Conservation (phyloP, 2,797 vertebrate genomes). For the Mormyrops boulengeri region DNA sequence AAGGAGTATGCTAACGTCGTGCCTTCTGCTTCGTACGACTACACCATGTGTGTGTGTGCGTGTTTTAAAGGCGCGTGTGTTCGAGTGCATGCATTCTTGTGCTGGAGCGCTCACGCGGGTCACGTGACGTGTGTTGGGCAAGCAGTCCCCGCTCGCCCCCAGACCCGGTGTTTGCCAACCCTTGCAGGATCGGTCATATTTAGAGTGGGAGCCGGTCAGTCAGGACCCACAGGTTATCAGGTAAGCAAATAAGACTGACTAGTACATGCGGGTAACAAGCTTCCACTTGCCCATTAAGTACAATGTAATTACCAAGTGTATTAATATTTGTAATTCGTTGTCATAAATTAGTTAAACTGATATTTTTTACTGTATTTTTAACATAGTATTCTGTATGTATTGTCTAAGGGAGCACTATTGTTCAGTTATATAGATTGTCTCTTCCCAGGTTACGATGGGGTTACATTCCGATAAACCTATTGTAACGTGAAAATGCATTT, state of each 20-base stretch:
- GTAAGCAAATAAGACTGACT: slow-evolving; percentile 20
- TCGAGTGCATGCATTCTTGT: neutral
- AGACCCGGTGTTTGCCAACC: neutral
- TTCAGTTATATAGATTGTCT: neutral
- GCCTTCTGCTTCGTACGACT: neutral
- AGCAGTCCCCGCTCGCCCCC: neutral
- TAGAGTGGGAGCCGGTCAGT: slow-evolving; percentile 5
- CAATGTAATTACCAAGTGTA: neutral
- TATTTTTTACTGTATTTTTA: neutral
- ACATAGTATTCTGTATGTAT: neutral
- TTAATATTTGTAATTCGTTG: neutral
- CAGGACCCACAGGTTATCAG: slow-evolving; percentile 6
- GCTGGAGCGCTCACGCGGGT: neutral
- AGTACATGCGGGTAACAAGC: neutral
- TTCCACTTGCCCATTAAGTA: neutral
- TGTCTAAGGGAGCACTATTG: neutral
- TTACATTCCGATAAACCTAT: neutral
- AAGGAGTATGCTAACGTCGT: neutral
- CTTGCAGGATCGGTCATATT: slow-evolving; percentile 6
- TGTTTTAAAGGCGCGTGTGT: neutral
- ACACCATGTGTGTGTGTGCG: neutral
- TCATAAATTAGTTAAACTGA: neutral
- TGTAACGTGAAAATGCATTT: neutral
- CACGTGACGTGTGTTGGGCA: too few relatives aligned
- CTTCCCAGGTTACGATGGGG: neutral